A percentile compares a stretch with the other conserved stretches of the same genome.
phyloP scores from a whole-genome alignment of 2,113 vertebrate genomes.

The Psilopsiagon aurifrons region DNA sequence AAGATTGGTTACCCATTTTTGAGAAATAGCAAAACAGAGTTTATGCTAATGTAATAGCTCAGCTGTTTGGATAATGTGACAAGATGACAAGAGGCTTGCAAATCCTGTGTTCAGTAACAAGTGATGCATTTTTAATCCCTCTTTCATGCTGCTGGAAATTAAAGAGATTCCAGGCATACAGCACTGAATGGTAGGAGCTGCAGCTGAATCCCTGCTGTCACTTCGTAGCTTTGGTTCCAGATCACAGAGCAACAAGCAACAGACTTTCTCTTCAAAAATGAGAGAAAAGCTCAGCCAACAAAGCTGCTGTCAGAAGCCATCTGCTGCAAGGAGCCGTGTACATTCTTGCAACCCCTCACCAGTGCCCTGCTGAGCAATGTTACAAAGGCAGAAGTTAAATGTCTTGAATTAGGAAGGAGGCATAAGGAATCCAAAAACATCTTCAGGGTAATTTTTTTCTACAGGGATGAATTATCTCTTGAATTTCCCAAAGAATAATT shows the following conservation, averaged over 20 bases:
- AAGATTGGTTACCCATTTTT: neutral
- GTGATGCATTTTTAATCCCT: conserved; percentile 47
- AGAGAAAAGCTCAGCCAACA: conserved; percentile 23
- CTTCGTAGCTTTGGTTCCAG: conserved; percentile 19
- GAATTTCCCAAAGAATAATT: neutral
- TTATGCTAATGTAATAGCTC: neutral
- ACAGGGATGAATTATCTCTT: neutral
- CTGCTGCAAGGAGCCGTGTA: neutral
- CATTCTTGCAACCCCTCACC: conserved; percentile 15
- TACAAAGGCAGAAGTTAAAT: conserved; percentile 1
- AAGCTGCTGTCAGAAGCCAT: conserved; percentile 33
- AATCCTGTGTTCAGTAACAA: conserved; percentile 35
- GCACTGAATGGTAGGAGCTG: neutral
- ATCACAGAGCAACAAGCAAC: conserved; percentile 45
- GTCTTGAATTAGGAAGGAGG: neutral
- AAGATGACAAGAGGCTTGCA: neutral
- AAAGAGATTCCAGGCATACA: conserved; percentile 29
- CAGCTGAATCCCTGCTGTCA: conserved; percentile 40
- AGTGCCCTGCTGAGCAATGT: neutral
- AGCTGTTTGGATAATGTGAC: neutral
- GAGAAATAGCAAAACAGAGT: neutral
- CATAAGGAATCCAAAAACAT: conserved; percentile 1
- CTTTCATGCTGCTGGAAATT: conserved; percentile 39
- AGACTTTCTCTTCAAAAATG: conserved; percentile 18
- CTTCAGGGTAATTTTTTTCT: conserved; percentile 23